Percentiles rank a stretch among this genome's conserved stretches.
Conservation (phyloP, 2,113 vertebrate genomes). For the Machaerirhynchus nigripectus region DNA sequence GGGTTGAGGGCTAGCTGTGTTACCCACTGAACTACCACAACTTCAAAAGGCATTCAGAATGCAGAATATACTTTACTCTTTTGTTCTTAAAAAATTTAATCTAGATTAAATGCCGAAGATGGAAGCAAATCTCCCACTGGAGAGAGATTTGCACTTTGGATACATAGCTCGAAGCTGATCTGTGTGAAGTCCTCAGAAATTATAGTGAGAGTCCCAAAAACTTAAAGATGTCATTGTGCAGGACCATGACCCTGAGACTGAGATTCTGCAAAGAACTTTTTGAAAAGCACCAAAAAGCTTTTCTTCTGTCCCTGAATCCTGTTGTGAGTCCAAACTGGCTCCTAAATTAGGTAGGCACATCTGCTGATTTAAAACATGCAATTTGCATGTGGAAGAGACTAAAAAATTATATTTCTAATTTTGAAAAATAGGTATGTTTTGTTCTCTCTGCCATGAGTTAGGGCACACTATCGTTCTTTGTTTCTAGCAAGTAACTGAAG, state of each 20-base stretch:
- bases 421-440: constrained; percentile 1
- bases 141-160: not conserved
- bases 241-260: not conserved
- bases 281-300: not conserved
- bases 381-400: not conserved
- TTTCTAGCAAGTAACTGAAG: constrained; percentile 45
- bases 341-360: not conserved
- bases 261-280: not conserved
- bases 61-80: not conserved
- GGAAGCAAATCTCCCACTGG: not conserved
- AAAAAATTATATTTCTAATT: not conserved
- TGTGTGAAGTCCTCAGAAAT: not conserved
- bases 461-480: not conserved
- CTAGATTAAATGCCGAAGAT: not conserved
- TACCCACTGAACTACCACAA: not conserved
- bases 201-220: not conserved
- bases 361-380: not conserved
- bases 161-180: not conserved
- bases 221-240: not conserved
- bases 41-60: not conserved
- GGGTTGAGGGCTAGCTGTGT: not conserved
- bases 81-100: not conserved
- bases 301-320: not conserved
- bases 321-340: not conserved
- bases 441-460: constrained; percentile 13